Conservation (phyloP, 2,888 invertebrate genomes). For the Polylopha cassiicola region DNA sequence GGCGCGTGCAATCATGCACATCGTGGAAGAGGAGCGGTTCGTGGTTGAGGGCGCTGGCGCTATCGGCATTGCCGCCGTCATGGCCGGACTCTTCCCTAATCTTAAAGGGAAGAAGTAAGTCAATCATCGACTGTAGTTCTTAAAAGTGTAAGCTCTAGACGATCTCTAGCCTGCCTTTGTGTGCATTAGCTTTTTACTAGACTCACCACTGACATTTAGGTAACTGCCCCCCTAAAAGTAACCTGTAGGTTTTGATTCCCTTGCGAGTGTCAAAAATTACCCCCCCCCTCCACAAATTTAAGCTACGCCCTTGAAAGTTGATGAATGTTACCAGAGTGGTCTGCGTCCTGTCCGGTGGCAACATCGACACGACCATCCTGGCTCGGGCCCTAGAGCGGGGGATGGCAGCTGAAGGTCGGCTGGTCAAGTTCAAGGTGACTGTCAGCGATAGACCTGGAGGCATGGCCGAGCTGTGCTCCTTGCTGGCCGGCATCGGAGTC, state of each 20-base stretch:
- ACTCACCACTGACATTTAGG: no score
- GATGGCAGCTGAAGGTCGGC: slow-evolving; percentile 90
- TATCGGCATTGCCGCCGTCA: slow-evolving; percentile 85
- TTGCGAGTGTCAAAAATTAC: no score
- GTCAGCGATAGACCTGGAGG: slow-evolving; percentile 91
- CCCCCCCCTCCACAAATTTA: no score
- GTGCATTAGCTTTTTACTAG: no score
- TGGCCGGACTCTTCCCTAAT: slow-evolving; percentile 87
- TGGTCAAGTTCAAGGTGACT: slow-evolving; percentile 77
- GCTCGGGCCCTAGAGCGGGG: slow-evolving; percentile 92
- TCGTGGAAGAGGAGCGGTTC: slow-evolving; percentile 89
- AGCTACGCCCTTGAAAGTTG: background rate
- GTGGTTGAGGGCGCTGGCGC: slow-evolving; percentile 95
- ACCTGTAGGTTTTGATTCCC: no score
- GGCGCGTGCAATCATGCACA: slow-evolving; percentile 85
- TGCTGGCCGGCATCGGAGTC: slow-evolving; percentile 86
- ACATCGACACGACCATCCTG: slow-evolving; percentile 93
- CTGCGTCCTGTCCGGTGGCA: slow-evolving; percentile 88
- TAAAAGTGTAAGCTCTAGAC: no score
- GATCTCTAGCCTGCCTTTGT: no score
- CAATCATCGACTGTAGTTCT: no score
- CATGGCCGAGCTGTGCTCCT: slow-evolving; percentile 86
- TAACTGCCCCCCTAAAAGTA: no score
- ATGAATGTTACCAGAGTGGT: slow-evolving; percentile 81
- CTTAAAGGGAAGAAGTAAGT: slow-evolving; percentile 88